Evolutionary conservation across 92 coral and sea anemone species (phyloP), one percentile per base, ranked within the genome.

Genomic region (Phenganax stokvisi): DNA sequence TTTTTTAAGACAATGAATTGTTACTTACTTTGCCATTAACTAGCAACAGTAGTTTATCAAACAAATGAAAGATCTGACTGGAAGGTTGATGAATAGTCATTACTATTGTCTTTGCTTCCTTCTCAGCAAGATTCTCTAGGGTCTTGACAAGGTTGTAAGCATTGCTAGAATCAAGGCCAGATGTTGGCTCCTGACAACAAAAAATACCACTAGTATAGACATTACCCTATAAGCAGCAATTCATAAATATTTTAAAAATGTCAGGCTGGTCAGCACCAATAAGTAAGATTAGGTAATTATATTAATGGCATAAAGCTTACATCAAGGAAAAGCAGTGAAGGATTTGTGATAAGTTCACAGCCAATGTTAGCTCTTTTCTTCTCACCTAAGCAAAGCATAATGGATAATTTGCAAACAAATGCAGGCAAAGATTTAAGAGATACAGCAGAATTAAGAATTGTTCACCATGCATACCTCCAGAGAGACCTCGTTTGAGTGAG

Each of bases 331-430:
- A 93, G 86, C 75, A 93, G 87, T 2, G 98, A 91, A 25, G 98
- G 98, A 74, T 93, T 88, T 68, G 92, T 93, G 52, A 93, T 93
- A 63, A 93, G 87, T 67, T 93, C 98, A 85, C 89, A 91, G 7
- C 98, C 98, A 74, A 93, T 88, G 85, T 93, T 93, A 8, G 98
- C 98, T 52, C 98, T 76, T 74, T 93, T 93, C 87, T 93, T 93
- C 84, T 93, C 98, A 13, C 98, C 98, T 93, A 44, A 30, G 56
- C 47, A 75, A 13, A 81, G 51, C 47, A 37, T 37, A 37, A 37
- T 37, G 2, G 47, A 37, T 1, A 37, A 37, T 37, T 37, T 37
- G 47, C 47, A 25, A 12, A 70, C 28, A 62, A 79, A 52, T 12
- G 84, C 8, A 61, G 13, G 74, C 55, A 7, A 29, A 29, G 55